These are phyloP conservation scores for Agrotis segetum DNA, from an alignment of 2,888 invertebrate genomes.

Conservation along the genomic window DNA sequence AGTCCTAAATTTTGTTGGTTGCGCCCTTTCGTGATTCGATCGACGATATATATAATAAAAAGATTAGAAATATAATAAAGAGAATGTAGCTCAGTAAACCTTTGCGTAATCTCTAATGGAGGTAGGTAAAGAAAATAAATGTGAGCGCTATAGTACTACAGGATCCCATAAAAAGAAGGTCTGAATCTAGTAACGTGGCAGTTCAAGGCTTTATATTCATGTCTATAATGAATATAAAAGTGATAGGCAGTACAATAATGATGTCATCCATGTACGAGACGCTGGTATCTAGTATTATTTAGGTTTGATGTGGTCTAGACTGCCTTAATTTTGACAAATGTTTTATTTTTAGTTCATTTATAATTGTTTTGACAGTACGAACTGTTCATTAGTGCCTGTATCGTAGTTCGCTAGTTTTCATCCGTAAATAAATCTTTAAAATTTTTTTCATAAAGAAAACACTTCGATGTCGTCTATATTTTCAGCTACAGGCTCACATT, in stretches of 20 bases:
- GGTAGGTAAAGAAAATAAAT: constrained; percentile 7
- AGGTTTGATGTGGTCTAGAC: constrained; percentile 23
- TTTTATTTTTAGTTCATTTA: neutral
- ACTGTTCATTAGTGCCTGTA: no score
- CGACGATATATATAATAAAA: no score
- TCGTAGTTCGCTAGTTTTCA: neutral
- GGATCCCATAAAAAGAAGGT: constrained; percentile 28
- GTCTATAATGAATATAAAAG: neutral
- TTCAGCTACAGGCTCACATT: neutral
- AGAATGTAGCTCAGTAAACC: neutral
- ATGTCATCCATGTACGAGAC: neutral
- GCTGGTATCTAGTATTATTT: neutral
- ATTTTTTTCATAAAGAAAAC: neutral
- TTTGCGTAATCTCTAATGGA: neutral
- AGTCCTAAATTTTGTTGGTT: no score
- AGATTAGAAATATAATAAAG: no score
- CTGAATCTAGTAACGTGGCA: constrained; percentile 4
- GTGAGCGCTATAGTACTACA: neutral
- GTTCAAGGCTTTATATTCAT: constrained; percentile 1
- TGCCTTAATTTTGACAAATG: neutral
- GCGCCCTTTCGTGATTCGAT: no score
- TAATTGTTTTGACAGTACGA: neutral
- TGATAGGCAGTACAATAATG: constrained; percentile 14
- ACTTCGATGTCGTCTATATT: neutral
- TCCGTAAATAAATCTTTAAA: neutral